phyloP scores from a whole-genome alignment of 2,113 vertebrate species.

The Pomatostomus ruficeps region DNA sequence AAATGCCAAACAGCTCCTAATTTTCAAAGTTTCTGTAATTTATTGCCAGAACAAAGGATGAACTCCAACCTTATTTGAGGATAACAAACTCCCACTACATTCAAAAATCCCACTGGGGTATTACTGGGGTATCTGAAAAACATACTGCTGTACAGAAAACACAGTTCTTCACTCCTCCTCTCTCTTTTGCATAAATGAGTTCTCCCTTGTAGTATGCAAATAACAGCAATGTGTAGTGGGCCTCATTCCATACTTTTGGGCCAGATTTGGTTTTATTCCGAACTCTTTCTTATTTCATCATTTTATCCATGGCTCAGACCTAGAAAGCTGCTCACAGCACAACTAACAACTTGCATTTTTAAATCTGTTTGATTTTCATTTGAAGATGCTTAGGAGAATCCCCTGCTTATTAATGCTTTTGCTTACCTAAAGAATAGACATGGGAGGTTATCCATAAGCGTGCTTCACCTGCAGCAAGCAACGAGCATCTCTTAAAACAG shows the following conservation, averaged over 20 bases:
- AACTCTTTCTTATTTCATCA: neutral
- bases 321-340: neutral
- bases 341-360: neutral
- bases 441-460: neutral
- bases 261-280: neutral
- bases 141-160: neutral
- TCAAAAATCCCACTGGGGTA: neutral
- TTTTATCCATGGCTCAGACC: neutral
- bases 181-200: conserved; percentile 2
- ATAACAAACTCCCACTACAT: neutral
- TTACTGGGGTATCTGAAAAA: neutral
- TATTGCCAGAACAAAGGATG: neutral
- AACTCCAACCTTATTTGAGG: neutral
- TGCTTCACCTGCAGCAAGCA: neutral
- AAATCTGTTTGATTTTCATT: neutral
- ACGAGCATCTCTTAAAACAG: neutral
- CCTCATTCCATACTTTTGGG: neutral
- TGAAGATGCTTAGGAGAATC: neutral
- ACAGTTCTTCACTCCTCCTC: neutral
- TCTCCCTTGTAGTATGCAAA: conserved; percentile 26
- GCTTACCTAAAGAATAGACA: neutral
- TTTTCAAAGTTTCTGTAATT: neutral
- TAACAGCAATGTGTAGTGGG: neutral
- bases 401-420: neutral
- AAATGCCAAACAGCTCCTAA: neutral